A percentile compares a stretch with the other conserved stretches of the same genome.
phyloP scores from a whole-genome alignment of 2,113 vertebrate genomes.

The Haemorhous mexicanus region DNA sequence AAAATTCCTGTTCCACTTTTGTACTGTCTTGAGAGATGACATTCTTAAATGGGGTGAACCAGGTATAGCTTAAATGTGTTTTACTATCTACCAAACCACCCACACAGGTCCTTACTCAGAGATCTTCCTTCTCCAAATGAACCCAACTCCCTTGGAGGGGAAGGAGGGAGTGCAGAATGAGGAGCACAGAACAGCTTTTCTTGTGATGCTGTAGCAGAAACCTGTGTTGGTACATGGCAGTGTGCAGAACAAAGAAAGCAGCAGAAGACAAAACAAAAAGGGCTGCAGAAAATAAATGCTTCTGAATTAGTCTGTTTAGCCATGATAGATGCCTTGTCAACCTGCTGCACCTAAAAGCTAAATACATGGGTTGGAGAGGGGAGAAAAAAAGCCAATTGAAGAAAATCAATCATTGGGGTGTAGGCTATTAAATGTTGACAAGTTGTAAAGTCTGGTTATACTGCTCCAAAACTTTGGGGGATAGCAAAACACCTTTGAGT shows the following conservation, averaged over 20 bases:
- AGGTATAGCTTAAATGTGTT: not conserved
- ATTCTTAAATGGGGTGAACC: not conserved
- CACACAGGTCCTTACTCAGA: not conserved
- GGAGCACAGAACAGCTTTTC: not conserved
- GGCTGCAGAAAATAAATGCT: conserved; percentile 33
- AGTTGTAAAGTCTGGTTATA: conserved; percentile 34
- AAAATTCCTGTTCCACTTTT: not conserved
- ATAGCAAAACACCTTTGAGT: conserved; percentile 48
- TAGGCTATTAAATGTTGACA: conserved; percentile 52
- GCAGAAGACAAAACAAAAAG: not conserved
- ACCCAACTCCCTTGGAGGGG: not conserved
- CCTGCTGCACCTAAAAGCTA: conserved; percentile 44
- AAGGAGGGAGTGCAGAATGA: not conserved
- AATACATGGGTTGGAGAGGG: conserved; percentile 36
- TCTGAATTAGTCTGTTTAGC: conserved; percentile 52
- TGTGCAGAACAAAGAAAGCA: not conserved
- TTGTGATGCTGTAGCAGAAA: not conserved
- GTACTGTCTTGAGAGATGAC: not conserved
- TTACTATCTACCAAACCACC: not conserved
- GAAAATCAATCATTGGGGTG: conserved; percentile 51
- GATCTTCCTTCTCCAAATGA: not conserved
- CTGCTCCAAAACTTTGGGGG: conserved; percentile 50
- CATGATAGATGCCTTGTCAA: conserved; percentile 56
- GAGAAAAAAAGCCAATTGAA: not conserved
- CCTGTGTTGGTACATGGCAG: not conserved